These are phyloP conservation scores for Aethes cnicana DNA, from an alignment of 2,888 invertebrate species.

Conservation along the genomic window DNA sequence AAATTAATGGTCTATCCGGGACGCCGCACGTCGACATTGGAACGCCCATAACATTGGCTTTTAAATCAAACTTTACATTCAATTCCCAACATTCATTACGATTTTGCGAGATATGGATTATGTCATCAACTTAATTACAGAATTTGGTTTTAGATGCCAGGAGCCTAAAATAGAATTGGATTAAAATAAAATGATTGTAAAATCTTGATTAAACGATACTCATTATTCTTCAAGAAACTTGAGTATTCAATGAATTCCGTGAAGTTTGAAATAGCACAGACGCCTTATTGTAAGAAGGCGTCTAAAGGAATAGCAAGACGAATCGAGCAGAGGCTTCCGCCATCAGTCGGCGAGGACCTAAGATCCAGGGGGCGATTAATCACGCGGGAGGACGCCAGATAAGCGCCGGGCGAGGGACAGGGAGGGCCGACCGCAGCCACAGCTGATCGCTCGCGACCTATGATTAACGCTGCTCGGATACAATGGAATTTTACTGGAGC, in stretches of 20 bases:
- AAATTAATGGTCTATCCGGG: constrained; percentile 46
- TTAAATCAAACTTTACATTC: constrained; percentile 34
- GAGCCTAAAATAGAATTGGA: too few species aligned
- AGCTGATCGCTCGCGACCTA: constrained; percentile 52
- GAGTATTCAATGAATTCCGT: too few species aligned
- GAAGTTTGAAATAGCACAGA: too few species aligned
- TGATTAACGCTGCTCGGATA: constrained; percentile 40
- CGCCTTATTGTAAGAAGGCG: constrained; percentile 18
- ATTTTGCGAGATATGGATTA: constrained; percentile 19
- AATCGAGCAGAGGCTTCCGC: constrained; percentile 43
- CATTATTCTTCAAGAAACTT: too few species aligned
- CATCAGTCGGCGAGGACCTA: constrained; percentile 55
- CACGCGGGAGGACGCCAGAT: constrained; percentile 63
- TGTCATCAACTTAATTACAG: constrained; percentile 14
- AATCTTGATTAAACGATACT: too few species aligned
- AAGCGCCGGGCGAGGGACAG: constrained; percentile 44
- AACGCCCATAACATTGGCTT: constrained; percentile 37
- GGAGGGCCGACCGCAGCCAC: constrained; percentile 38
- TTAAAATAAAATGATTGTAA: too few species aligned
- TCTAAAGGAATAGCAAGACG: constrained; percentile 43
- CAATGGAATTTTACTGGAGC: constrained; percentile 31
- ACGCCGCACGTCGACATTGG: constrained; percentile 39
- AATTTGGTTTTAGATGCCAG: too few species aligned
- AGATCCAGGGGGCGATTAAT: constrained; percentile 68
- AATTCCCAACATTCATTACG: constrained; percentile 24